phyloP scores from a whole-genome alignment of 2,113 vertebrate genomes.

The Motacilla alba region DNA sequence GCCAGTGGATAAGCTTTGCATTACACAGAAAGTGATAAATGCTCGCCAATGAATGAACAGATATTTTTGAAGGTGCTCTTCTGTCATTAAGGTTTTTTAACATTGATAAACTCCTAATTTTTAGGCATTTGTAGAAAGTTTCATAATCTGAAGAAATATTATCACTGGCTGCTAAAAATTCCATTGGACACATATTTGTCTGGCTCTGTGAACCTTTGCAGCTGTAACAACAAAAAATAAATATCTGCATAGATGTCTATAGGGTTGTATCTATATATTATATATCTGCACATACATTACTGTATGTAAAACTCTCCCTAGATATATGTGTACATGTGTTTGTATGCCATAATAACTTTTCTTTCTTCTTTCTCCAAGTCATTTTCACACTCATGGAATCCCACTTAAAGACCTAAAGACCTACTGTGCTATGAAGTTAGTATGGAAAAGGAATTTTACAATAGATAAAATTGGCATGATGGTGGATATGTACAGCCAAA shows the following conservation, averaged over 20 bases:
- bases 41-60: not conserved
- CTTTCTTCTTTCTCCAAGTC: not conserved
- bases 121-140: slow-evolving; percentile 25
- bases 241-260: not conserved
- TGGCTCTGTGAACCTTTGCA: not conserved
- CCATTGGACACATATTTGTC: not conserved
- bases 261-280: not conserved
- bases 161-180: slow-evolving; percentile 14
- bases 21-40: slow-evolving; percentile 54
- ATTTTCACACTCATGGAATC: not conserved
- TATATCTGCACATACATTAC: not conserved
- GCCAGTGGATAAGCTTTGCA: not conserved
- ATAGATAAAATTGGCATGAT: not conserved
- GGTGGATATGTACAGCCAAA: not conserved
- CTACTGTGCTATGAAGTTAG: not conserved
- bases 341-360: not conserved
- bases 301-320: not conserved
- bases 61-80: slow-evolving; percentile 23
- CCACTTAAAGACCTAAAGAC: not conserved
- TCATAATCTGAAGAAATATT: slow-evolving; percentile 23
- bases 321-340: not conserved
- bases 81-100: slow-evolving; percentile 44
- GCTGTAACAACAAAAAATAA: slow-evolving; percentile 4
- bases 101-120: not conserved
- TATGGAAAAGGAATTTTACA: not conserved